Conservation (phyloP, 2,888 invertebrate species). For the Dasypolia templi region DNA sequence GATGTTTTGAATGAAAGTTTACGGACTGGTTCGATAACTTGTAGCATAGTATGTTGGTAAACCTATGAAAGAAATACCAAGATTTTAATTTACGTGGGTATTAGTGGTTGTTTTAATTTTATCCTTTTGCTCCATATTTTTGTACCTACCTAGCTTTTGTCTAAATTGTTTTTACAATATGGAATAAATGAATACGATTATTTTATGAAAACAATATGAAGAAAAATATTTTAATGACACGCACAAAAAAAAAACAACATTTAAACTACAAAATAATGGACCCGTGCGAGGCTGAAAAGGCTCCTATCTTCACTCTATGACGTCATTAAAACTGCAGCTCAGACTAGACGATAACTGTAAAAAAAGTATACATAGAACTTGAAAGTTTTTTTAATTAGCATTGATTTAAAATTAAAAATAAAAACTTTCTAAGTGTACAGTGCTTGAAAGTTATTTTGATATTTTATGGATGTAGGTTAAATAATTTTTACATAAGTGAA, state of each 20-base stretch:
- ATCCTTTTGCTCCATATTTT: too few relatives aligned
- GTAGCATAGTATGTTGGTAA: background rate
- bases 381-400: background rate
- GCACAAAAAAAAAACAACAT: background rate
- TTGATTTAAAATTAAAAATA: background rate
- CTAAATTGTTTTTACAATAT: too few relatives aligned
- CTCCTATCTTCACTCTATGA: background rate
- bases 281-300: background rate
- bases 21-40: slow-evolving; percentile 10
- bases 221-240: background rate
- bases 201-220: too few relatives aligned
- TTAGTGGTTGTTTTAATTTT: too few relatives aligned
- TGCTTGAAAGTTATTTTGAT: background rate
- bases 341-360: background rate
- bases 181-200: too few relatives aligned
- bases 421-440: background rate
- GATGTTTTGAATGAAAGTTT: slow-evolving; percentile 33
- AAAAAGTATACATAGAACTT: background rate
- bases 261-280: background rate
- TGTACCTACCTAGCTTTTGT: too few relatives aligned
- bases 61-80: background rate
- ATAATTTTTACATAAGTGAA: background rate
- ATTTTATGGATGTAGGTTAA: background rate
- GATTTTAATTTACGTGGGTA: too few relatives aligned
- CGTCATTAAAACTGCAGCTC: background rate